A percentile compares a stretch with the other conserved stretches of the same genome.
Evolutionary conservation across 2,797 vertebrate genomes (phyloP).

Genomic region (Pempheris klunzingeri): DNA sequence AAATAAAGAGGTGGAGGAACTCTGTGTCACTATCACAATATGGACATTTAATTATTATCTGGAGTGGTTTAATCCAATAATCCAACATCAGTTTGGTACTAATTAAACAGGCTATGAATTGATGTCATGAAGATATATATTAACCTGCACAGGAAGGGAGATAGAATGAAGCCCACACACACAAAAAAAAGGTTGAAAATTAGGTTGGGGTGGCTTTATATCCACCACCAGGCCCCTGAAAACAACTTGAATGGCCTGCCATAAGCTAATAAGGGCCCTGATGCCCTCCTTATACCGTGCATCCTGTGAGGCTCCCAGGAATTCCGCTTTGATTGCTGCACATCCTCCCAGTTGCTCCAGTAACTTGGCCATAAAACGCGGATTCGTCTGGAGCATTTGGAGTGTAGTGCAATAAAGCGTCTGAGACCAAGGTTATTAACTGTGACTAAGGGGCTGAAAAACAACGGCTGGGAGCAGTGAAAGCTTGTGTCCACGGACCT

Average conservation of each 20-base stretch:
- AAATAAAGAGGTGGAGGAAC: conserved; percentile 21
- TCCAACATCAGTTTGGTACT: neutral
- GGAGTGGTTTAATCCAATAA: conserved; percentile 18
- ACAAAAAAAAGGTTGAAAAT: conserved; percentile 36
- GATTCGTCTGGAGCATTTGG: conserved; percentile 91
- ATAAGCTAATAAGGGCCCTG: conserved; percentile 80
- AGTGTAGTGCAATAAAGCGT: conserved; percentile 91
- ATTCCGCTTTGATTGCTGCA: conserved; percentile 94
- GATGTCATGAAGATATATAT: neutral
- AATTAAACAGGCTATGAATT: conserved; percentile 12
- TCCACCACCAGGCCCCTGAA: conserved; percentile 58
- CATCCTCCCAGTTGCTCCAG: conserved; percentile 94
- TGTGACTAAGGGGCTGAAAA: conserved; percentile 87
- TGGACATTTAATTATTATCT: conserved; percentile 20
- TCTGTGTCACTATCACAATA: neutral
- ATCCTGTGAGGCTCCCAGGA: conserved; percentile 91
- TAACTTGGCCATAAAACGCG: conserved; percentile 95
- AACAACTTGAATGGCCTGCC: conserved; percentile 80
- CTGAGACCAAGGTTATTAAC: conserved; percentile 92
- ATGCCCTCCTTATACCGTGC: conserved; percentile 86
- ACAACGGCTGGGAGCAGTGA: conserved; percentile 82
- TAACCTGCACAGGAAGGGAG: conserved; percentile 13
- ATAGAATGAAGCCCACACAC: neutral
- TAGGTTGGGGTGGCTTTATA: conserved; percentile 51
- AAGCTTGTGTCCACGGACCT: conserved; percentile 82